Base-by-base conservation (phyloP, 2,797 vertebrate genomes). In the Phalanger gymnotis region DNA sequence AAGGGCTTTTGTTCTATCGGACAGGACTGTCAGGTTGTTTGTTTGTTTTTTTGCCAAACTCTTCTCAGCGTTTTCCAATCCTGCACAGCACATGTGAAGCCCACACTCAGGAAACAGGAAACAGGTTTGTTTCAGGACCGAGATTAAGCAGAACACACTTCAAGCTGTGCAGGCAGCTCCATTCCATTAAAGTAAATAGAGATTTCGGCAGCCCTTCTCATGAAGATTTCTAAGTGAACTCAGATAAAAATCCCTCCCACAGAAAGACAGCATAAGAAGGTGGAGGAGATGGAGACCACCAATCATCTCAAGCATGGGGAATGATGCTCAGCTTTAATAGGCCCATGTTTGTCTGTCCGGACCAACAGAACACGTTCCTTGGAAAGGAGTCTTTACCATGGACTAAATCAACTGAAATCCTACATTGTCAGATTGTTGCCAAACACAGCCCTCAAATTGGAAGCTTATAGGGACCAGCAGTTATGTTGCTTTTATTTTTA, bases 211-310 rank as follows among this genome's bases (percentile, higher is more conserved):
- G n/a, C n/a, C 0, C 25, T 93, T 1, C 92, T 40, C 34, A 87
- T 91, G 28, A 73, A 30, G 28, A 73, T 57, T 92, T 93, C 95
- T 58, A 95, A 81, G 55, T 54, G 91, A 94, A 94, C 90, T 95
- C 87, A 93, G 95, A 95, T 57, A 92, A 96, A 61, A 91, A 95
- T 0, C 10, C 54, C n/a, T 53, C 30, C 54, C 54, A 87, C 73
- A 28, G 53, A 94, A 95, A 95, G 56, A 93, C 4, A 92, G 47
- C 22, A 55, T 94, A 92, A 66, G n/a, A 95, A 58, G 81, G 66
- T 90, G 19, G 31, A 22, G 7, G 57, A 31, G 57, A 30, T 58
- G 57, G 30, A 11, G 57, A 12, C 28, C 30, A 55, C 19, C 2
- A 11, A 10, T 58, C 9, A 31, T 31, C 57, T 58, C 11, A 31